A percentile compares a stretch with the other conserved stretches of the same genome.
phyloP scores from a whole-genome alignment of 2,797 vertebrate species.

The Molossus molossus region DNA sequence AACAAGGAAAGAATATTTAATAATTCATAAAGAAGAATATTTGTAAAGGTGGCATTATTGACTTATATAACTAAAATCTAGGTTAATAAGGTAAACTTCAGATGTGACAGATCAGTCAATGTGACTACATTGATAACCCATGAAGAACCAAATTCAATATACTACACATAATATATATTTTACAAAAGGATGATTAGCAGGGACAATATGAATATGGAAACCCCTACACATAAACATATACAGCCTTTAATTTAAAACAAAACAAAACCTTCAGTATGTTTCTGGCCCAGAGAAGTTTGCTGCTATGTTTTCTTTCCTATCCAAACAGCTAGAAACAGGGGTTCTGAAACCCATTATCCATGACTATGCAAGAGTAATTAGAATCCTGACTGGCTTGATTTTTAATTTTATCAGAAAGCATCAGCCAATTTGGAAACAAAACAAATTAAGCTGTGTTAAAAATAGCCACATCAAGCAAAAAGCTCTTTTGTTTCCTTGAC shows the following conservation, averaged over 20 bases:
- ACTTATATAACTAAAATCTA: neutral
- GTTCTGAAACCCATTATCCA: neutral
- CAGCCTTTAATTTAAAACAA: neutral
- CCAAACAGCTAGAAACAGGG: neutral
- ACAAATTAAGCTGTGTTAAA: constrained; percentile 66
- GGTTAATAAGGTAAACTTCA: neutral
- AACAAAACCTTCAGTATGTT: neutral
- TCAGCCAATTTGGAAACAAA: constrained; percentile 52
- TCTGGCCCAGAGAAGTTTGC: neutral
- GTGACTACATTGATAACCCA: neutral
- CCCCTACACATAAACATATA: neutral
- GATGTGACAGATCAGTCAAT: neutral
- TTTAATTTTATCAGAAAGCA: constrained; percentile 61
- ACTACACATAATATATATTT: neutral
- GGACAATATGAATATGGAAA: neutral
- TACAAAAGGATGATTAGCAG: neutral
- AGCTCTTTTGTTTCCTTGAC: neutral
- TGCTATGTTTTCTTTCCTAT: neutral
- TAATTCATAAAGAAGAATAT: neutral
- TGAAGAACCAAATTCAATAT: neutral
- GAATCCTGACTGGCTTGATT: constrained; percentile 32
- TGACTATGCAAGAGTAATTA: neutral
- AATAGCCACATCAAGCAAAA: constrained; percentile 18
- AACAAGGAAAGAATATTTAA: neutral
- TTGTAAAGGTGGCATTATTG: neutral